These are phyloP conservation scores for Thalassophryne amazonica DNA, from an alignment of 2,797 vertebrate species.

Conservation along the genomic window DNA sequence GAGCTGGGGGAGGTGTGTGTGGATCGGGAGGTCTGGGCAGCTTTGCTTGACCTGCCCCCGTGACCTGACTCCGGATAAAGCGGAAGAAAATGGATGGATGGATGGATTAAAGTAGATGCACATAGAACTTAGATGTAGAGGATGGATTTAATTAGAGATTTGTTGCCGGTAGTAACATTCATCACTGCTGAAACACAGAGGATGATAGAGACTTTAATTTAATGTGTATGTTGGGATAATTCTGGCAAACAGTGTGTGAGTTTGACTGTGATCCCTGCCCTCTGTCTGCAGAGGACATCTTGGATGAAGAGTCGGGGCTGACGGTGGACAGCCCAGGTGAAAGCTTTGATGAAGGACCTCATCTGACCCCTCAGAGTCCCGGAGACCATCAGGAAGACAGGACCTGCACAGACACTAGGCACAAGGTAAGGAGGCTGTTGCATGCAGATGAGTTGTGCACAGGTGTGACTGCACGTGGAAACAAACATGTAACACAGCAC, in stretches of 20 bases:
- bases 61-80: no score
- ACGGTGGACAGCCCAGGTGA: conserved; percentile 76
- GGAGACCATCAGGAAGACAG: conserved; percentile 72
- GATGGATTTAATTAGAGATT: conserved; percentile 6
- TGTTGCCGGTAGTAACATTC: background rate
- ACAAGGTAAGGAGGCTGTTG: conserved; percentile 80
- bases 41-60: no score
- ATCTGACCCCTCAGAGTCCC: conserved; percentile 39
- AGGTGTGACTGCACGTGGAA: background rate
- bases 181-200: background rate
- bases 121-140: conserved; percentile 4
- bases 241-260: no score
- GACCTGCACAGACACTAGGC: conserved; percentile 68
- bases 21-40: no score
- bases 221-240: no score
- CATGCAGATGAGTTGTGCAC: background rate
- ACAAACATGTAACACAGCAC: background rate
- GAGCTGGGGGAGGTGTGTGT: no score
- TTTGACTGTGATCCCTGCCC: background rate
- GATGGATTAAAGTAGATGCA: no score
- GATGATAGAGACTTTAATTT: no score
- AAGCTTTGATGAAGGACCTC: conserved; percentile 56
- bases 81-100: no score
- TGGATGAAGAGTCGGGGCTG: conserved; percentile 78
- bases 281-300: conserved; percentile 74